Evolutionary conservation across 2,797 vertebrate species (phyloP), one percentile per base, ranked within the genome.

Genomic region (Rhinatrema bivittatum): DNA sequence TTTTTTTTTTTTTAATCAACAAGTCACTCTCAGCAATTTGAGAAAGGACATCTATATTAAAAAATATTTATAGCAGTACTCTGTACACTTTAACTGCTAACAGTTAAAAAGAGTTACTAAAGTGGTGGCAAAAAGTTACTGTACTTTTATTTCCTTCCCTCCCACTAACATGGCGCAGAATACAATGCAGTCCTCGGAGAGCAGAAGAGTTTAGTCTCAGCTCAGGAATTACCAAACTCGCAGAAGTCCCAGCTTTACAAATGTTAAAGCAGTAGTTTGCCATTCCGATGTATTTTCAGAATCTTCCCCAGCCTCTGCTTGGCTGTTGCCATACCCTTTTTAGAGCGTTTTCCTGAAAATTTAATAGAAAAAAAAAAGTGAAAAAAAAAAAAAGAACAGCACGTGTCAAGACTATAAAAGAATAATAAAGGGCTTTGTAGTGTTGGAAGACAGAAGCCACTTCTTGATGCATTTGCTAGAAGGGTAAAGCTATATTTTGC

Each of bases 241-340:
- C 68, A 62, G 62, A 55, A 50, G 57, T 78, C 65, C 68, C 66
- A 70, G 76, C 72, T 68, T 66, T 53, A 67, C 45, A 44, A 33
- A 35, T 61, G 80, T 88, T 94, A 98, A 82, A 98, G 91, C 49
- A 98, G 91, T 63, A 98, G 90, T 67, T 97, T 97, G 56, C 95
- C 94, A 1, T 98, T 98, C 78, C 94, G 90, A 78, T 98, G 95
- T 73, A 98, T 98, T 85, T 98, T 98, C 87, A 98, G 82, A 79
- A 98, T 98, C 86, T 97, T 98, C 78, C 95, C 94, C 36, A 98
- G 95, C 91, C 95, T 94, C 82, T 98, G 95, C 86, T 98, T 98
- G 76, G 95, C 94, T 5, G 94, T 97, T 25, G 94, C 95, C 95
- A 98, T 97, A 71, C 95, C 95, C 88, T 98, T 98, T 90, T 94